Evolutionary conservation across 2,113 vertebrate genomes (phyloP), one percentile per base, ranked within the genome.

Genomic region (Coregonus clupeaformis): DNA sequence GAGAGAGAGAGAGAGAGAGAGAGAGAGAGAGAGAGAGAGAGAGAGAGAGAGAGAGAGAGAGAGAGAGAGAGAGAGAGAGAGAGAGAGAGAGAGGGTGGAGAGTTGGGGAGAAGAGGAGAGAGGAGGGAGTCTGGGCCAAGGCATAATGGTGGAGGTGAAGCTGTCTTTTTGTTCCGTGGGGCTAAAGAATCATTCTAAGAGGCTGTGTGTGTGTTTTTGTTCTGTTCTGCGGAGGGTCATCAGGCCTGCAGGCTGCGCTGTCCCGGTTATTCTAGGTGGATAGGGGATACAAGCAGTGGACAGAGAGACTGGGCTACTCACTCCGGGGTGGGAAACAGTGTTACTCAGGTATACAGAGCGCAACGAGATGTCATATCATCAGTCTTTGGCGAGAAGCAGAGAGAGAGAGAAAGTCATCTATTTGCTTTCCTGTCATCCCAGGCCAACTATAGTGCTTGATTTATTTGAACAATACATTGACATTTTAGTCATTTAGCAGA

Each of bases 81-180:
- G n/a, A n/a, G 6, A 32, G 30, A n/a, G 29, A 30, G 29, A 4
- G 5, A 30, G 47, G 74, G 74, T 9, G 29, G 1, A 2, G 22
- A 2, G 42, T 30, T 30, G 11, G 74, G 76, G 81, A 75, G 74
- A 36, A 68, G 22, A 0, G 57, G 71, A 71, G 77, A 81, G 29
- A 30, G 29, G 29, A 30, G 29, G 29, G 29, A 30, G 29, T 30
- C 29, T 30, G 29, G 29, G 29, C 29, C 29, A 30, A 82, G 72
- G 78, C 77, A 84, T 85, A 87, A 90, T 83, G 90, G 86, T 91
- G 55, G 88, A 86, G 88, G 89, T 91, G 88, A 91, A 88, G 86
- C 77, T 80, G 74, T 76, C 82, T 89, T 91, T 92, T 91, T 90
- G 29, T 30, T 30, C 29, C 4, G 29, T 30, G 4, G 29, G 29